Conservation (phyloP, 2,888 invertebrate genomes). For the Megalurothrips usitatus region DNA sequence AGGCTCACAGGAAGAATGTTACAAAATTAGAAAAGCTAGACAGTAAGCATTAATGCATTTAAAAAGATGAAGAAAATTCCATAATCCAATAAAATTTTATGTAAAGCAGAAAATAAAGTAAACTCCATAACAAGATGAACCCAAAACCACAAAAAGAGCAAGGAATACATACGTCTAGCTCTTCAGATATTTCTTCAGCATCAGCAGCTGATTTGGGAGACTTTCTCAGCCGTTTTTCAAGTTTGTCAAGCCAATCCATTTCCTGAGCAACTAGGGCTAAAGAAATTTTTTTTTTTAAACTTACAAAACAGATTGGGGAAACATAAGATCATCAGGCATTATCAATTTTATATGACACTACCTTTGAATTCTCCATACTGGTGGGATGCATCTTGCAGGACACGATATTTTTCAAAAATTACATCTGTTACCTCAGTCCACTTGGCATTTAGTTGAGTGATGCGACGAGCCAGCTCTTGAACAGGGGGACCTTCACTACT, state of each 20-base stretch:
- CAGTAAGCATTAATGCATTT: slow-evolving; percentile 28
- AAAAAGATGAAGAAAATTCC: slow-evolving; percentile 31
- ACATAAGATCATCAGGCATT: slow-evolving; percentile 30
- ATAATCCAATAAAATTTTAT: slow-evolving; percentile 18
- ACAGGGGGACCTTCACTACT: slow-evolving; percentile 55
- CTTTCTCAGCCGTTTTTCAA: slow-evolving; percentile 69
- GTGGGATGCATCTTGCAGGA: slow-evolving; percentile 67
- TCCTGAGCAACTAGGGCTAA: slow-evolving; percentile 73
- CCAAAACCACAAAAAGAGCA: slow-evolving; percentile 14
- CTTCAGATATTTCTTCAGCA: slow-evolving; percentile 88
- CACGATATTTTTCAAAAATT: slow-evolving; percentile 62
- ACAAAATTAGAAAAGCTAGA: slow-evolving; percentile 13
- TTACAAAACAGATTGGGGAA: not conserved
- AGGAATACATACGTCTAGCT: slow-evolving; percentile 66
- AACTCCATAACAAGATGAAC: slow-evolving; percentile 3
- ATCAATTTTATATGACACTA: slow-evolving; percentile 36
- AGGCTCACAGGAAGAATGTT: not conserved
- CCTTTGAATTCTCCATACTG: slow-evolving; percentile 67
- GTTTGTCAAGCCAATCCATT: slow-evolving; percentile 72
- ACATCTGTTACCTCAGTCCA: slow-evolving; percentile 67
- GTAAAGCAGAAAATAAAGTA: not conserved
- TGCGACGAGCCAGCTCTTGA: slow-evolving; percentile 59
- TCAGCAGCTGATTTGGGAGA: slow-evolving; percentile 68
- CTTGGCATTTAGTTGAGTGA: slow-evolving; percentile 64
- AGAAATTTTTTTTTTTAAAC: slow-evolving; percentile 35